These are phyloP conservation scores for Lepidurus couesii DNA, from an alignment of 1,140 invertebrate genomes.

Conservation along the genomic window DNA sequence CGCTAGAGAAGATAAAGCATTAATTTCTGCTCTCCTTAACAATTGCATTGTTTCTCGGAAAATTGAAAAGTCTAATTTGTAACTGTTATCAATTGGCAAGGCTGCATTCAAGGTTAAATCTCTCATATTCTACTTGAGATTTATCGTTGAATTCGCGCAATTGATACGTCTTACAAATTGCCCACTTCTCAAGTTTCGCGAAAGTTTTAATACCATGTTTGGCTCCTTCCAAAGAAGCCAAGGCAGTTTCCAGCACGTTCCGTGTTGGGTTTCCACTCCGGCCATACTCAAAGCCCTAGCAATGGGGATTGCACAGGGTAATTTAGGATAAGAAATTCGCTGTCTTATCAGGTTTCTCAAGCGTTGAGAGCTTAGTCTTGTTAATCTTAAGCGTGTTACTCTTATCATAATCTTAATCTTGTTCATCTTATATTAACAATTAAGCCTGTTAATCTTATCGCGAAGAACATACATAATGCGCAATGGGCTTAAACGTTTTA, in stretches of 20 bases:
- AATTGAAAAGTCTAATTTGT: too few relatives aligned
- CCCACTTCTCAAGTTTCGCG: not conserved
- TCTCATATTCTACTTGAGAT: too few relatives aligned
- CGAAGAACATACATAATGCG: not conserved
- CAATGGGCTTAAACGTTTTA: not conserved
- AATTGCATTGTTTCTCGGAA: too few relatives aligned
- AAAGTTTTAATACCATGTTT: constrained; percentile 60
- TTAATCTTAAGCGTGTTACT: too few relatives aligned
- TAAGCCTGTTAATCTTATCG: not conserved
- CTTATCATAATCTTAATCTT: too few relatives aligned
- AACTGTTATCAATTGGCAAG: too few relatives aligned
- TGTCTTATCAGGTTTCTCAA: too few relatives aligned
- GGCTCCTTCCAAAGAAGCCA: constrained; percentile 84
- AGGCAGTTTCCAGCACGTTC: constrained; percentile 76
- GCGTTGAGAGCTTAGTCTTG: not conserved
- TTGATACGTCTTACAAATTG: not conserved
- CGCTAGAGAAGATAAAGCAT: constrained; percentile 41
- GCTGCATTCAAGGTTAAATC: too few relatives aligned
- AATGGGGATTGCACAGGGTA: constrained; percentile 38
- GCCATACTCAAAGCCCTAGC: constrained; percentile 83
- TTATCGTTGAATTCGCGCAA: too few relatives aligned
- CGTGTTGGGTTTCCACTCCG: constrained; percentile 92
- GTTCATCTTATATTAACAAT: too few relatives aligned
- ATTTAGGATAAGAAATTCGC: not conserved
- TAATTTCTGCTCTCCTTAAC: not conserved